Evolutionary conservation across 2,797 vertebrate genomes (phyloP).

Genomic region (Neostethus bicornis): DNA sequence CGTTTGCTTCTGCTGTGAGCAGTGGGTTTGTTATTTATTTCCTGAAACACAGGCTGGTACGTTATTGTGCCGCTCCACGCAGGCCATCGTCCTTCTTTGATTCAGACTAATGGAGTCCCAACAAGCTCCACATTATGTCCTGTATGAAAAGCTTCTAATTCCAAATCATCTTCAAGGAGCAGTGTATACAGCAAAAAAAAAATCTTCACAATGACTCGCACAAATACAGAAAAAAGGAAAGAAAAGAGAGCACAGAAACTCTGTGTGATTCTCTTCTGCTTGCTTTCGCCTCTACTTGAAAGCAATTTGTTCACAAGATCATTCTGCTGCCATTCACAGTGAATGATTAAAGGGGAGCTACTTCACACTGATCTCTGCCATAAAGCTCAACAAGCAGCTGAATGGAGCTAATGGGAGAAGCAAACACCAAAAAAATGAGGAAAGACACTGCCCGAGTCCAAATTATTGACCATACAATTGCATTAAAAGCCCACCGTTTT

Average conservation of each 20-base stretch:
- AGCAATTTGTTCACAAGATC: slow-evolving; percentile 67
- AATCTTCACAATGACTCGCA: slow-evolving; percentile 58
- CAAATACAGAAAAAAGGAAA: slow-evolving; percentile 26
- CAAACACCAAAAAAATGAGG: slow-evolving; percentile 1
- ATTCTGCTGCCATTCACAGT: slow-evolving; percentile 57
- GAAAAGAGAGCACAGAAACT: slow-evolving; percentile 59
- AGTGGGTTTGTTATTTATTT: slow-evolving; percentile 79
- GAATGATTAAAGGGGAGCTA: slow-evolving; percentile 64
- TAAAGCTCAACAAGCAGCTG: slow-evolving; percentile 55
- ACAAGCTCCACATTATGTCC: slow-evolving; percentile 75
- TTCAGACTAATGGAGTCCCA: slow-evolving; percentile 80
- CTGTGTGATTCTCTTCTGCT: slow-evolving; percentile 47
- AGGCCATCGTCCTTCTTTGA: slow-evolving; percentile 77
- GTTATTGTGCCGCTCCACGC: slow-evolving; percentile 68
- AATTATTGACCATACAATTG: slow-evolving; percentile 18
- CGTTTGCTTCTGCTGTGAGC: slow-evolving; percentile 73
- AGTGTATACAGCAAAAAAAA: slow-evolving; percentile 57
- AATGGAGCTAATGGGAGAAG: slow-evolving; percentile 38
- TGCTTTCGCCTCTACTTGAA: slow-evolving; percentile 61
- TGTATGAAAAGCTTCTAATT: slow-evolving; percentile 77
- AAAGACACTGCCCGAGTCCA: slow-evolving; percentile 12
- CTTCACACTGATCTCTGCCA: slow-evolving; percentile 62
- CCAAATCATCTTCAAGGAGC: slow-evolving; percentile 77
- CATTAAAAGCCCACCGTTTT: no score
- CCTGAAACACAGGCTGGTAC: slow-evolving; percentile 73